Percentiles rank a stretch among this genome's conserved stretches.
phyloP scores from a whole-genome alignment of 2,113 vertebrate species.

The Canis aureus region DNA sequence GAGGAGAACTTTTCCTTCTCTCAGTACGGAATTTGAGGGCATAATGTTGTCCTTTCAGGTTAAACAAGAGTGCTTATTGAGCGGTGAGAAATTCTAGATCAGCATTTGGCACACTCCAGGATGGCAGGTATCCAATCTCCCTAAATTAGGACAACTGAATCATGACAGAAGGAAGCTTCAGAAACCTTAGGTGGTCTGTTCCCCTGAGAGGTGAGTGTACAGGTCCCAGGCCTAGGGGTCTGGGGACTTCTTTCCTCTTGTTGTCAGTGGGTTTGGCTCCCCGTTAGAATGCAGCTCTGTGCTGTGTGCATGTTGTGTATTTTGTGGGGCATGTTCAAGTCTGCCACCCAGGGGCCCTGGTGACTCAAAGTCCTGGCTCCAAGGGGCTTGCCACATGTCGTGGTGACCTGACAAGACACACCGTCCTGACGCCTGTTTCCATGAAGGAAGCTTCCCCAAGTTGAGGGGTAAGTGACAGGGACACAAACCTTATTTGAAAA shows the following conservation, averaged over 20 bases:
- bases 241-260: background rate
- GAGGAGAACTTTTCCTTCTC: background rate
- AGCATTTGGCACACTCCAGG: background rate
- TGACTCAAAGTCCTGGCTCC: background rate
- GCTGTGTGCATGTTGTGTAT: background rate
- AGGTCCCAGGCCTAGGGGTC: background rate
- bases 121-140: background rate
- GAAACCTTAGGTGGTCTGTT: background rate
- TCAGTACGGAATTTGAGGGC: background rate
- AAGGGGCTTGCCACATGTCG: too few relatives aligned
- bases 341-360: background rate
- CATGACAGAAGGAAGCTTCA: background rate
- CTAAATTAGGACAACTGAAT: conserved; percentile 3
- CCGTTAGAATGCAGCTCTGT: too few relatives aligned
- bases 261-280: background rate
- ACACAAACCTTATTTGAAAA: background rate
- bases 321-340: background rate
- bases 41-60: background rate
- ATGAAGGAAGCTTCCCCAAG: background rate
- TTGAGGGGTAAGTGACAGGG: background rate
- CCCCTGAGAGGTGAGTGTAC: background rate
- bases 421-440: background rate
- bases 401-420: background rate
- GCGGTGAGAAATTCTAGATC: background rate
- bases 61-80: background rate